Base-by-base conservation (phyloP, 2,888 invertebrate genomes). In the Dascillus cervinus region DNA sequence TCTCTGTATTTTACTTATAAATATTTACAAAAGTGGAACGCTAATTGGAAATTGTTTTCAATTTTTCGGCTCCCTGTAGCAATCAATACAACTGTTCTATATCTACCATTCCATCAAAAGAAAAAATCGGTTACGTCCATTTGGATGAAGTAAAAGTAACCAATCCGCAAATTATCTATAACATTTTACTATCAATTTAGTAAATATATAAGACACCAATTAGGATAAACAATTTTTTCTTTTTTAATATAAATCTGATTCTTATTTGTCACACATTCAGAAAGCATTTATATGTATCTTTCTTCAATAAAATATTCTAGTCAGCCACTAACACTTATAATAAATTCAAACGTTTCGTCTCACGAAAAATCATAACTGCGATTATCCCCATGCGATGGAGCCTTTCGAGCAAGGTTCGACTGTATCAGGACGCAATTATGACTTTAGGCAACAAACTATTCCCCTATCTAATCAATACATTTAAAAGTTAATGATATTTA, bases 271-370 rank as follows among this genome's bases (percentile, higher is more conserved):
- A 43, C 45, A 45, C 43, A 17, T 53, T 49, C 52, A 53, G 49
- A 50, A 57, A 56, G 55, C 57, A 49, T 52, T 39, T 45, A 52
- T 40, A 44, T 37, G 32, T 43, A 36, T 41, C 45, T 44, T 33
- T 41, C 38, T 37, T 50, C 45, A 46, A 49, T 60, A 55, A 59
- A 57, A 59, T 56, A 58, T 39, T 57, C 58, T 58, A 58, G 55
- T 55, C 56, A 54, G 57, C 52, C 58, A 58, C 60, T 59, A 58
- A 60, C 60, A 60, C 58, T 57, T 59, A 59, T 49, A 51, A 43
- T 54, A 53, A 54, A 39, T 48, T 50, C 50, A 47, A 54, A 55
- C 53, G 49, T 43, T 44, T 42, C 42, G 32, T 39, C 33, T 21
- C 34, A 29, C 32, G 27, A 43, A 33, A 43, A 41, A 37, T 31